Evolutionary conservation across 2,797 vertebrate species (phyloP).

Genomic region (Alfaro cultratus): DNA sequence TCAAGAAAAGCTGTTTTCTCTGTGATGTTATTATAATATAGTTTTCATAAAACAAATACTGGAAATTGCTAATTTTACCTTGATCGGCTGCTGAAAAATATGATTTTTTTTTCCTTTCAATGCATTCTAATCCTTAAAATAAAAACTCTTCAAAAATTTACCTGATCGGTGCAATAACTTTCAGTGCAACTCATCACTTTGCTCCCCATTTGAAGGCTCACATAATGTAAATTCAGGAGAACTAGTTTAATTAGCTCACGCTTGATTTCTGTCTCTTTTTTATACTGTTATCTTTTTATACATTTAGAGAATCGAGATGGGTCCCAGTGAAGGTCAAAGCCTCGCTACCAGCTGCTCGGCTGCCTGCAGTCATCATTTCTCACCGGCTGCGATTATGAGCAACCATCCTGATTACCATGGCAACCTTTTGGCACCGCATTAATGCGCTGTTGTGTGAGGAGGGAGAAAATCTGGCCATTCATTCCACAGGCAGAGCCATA

Average conservation of each 20-base stretch:
- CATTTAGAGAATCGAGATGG: not conserved
- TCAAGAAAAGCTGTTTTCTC: too few relatives aligned
- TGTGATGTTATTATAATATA: too few relatives aligned
- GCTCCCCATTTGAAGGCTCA: not conserved
- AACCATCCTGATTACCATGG: conserved; percentile 60
- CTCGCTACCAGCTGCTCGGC: not conserved
- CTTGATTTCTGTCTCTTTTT: not conserved
- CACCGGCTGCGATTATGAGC: conserved; percentile 39
- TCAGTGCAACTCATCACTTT: not conserved
- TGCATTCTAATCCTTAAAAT: not conserved
- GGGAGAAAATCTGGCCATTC: conserved; percentile 44
- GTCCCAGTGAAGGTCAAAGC: not conserved
- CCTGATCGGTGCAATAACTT: not conserved
- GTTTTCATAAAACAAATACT: too few relatives aligned
- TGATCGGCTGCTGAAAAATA: not conserved
- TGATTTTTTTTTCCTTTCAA: not conserved
- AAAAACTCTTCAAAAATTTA: not conserved
- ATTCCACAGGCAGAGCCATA: conserved; percentile 60
- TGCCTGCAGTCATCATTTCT: conserved; percentile 40
- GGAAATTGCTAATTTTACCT: not conserved
- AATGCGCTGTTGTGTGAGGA: conserved; percentile 24
- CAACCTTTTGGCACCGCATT: conserved; percentile 58
- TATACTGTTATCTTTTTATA: not conserved
- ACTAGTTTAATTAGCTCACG: not conserved
- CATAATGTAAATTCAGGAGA: not conserved